A percentile compares a stretch with the other conserved stretches of the same genome.
Conservation (phyloP, 35 echinoderm and acorn worm species). For the Ptychodera flava region DNA sequence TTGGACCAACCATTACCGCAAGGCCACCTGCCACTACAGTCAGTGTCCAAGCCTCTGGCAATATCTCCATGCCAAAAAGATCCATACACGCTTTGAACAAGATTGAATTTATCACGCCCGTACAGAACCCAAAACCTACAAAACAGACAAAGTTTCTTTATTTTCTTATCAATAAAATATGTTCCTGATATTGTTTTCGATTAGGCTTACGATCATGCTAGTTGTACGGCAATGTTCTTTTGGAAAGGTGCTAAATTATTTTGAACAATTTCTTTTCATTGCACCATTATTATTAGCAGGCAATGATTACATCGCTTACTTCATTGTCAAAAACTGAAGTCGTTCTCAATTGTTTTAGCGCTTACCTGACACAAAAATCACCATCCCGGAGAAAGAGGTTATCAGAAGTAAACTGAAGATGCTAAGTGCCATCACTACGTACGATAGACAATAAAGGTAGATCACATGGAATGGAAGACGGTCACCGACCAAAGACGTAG, state of each 20-base stretch:
- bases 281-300: too few relatives aligned
- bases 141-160: conserved; percentile 31
- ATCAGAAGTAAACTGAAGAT: conserved; percentile 57
- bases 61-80: conserved; percentile 64
- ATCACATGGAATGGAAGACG: conserved; percentile 54
- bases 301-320: too few relatives aligned
- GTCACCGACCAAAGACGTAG: conserved; percentile 61
- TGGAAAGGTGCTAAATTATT: too few relatives aligned
- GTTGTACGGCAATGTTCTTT: too few relatives aligned
- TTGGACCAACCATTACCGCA: conserved; percentile 83
- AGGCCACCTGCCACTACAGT: conserved; percentile 76
- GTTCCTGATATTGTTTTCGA: too few relatives aligned
- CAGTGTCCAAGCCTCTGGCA: conserved; percentile 92
- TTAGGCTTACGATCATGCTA: too few relatives aligned
- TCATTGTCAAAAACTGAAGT: too few relatives aligned
- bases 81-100: conserved; percentile 89
- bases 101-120: conserved; percentile 84
- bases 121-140: conserved; percentile 67
- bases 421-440: conserved; percentile 54
- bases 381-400: conserved; percentile 49
- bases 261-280: too few relatives aligned
- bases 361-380: conserved; percentile 74
- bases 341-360: too few relatives aligned
- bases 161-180: too few relatives aligned
- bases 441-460: conserved; percentile 78